Evolutionary conservation across 2,113 vertebrate genomes (phyloP).

Genomic region (Columbina picui): DNA sequence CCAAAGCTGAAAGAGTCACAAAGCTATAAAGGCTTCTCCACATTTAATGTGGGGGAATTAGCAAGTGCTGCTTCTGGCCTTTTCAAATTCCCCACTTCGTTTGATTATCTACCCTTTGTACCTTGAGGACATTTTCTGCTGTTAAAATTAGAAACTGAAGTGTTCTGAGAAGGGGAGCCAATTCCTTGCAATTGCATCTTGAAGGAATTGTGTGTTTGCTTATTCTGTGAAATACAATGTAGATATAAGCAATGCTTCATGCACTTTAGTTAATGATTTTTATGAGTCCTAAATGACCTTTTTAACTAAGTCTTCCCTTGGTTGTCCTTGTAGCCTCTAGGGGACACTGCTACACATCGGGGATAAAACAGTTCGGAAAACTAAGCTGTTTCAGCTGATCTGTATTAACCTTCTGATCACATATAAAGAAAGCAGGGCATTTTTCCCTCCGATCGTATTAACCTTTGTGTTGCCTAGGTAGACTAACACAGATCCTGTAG

Average conservation of each 20-base stretch:
- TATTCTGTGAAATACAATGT: constrained; percentile 4
- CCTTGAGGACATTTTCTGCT: neutral
- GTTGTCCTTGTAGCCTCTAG: neutral
- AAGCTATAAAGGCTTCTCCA: neutral
- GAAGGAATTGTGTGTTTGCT: neutral
- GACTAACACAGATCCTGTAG: neutral
- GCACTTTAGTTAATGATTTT: constrained; percentile 25
- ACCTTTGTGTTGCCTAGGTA: neutral
- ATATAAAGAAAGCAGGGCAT: neutral
- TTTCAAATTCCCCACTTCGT: neutral
- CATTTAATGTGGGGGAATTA: neutral
- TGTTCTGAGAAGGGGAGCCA: neutral
- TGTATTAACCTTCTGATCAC: constrained; percentile 8
- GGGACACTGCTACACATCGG: neutral
- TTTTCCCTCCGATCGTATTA: neutral
- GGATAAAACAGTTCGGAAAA: neutral
- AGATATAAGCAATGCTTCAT: neutral
- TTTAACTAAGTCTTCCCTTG: neutral
- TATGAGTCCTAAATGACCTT: constrained; percentile 15
- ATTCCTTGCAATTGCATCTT: neutral
- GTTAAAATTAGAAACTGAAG: constrained; percentile 12
- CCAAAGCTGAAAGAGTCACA: neutral
- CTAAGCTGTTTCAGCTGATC: neutral
- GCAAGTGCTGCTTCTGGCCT: neutral
- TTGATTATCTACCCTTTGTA: neutral